Conservation (phyloP, 2,797 vertebrate genomes). For the Leptatherina wallacei region DNA sequence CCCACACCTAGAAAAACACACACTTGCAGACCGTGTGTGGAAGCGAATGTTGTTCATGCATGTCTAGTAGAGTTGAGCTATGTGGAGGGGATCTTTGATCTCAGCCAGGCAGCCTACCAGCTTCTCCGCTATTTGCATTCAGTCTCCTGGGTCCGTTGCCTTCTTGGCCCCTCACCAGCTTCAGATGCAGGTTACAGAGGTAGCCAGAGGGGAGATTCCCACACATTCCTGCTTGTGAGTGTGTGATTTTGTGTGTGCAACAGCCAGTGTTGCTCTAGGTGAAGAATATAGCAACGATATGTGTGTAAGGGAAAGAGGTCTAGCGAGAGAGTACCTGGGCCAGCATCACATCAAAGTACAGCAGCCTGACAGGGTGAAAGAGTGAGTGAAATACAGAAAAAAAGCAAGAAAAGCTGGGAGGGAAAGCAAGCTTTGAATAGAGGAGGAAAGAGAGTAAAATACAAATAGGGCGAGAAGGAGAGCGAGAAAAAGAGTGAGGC, state of each 20-base stretch:
- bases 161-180: constrained; percentile 76
- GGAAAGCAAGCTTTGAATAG: constrained; percentile 35
- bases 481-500: constrained; percentile 57
- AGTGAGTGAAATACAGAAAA: constrained; percentile 29
- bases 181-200: constrained; percentile 79
- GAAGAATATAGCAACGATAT: constrained; percentile 35
- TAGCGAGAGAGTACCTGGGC: constrained; percentile 65
- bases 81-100: constrained; percentile 77
- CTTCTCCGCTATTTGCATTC: constrained; percentile 74
- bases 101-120: constrained; percentile 70
- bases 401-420: constrained; percentile 11
- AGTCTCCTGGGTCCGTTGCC: constrained; percentile 74
- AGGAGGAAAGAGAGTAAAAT: constrained; percentile 34
- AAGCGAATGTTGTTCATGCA: constrained; percentile 73
- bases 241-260: constrained; percentile 45
- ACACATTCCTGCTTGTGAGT: constrained; percentile 74
- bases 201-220: constrained; percentile 80
- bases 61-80: constrained; percentile 71
- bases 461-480: constrained; percentile 30
- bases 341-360: constrained; percentile 64
- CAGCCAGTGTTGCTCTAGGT: constrained; percentile 56
- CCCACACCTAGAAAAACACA: constrained; percentile 61
- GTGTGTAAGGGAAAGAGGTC: constrained; percentile 39
- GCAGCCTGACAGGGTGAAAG: constrained; percentile 44
- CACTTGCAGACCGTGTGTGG: constrained; percentile 53